Evolutionary conservation across 2,113 vertebrate species (phyloP), one percentile per base, ranked within the genome.

Genomic region (Chlorodrepanis virens): DNA sequence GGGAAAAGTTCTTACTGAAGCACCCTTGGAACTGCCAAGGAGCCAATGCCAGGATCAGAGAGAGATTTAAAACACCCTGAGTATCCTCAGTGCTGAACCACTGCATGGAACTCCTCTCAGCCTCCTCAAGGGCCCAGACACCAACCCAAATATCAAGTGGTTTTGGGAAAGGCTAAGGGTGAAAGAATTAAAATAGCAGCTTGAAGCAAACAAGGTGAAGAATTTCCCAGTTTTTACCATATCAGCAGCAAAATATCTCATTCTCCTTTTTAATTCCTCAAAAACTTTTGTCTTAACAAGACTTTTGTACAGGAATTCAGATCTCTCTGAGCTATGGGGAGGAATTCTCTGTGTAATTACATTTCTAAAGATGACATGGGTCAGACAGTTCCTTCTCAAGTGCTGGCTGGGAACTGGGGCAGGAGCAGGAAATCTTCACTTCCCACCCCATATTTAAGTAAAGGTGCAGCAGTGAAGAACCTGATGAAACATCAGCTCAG

Each of bases 141-240:
- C 37, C 2, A 0, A 25, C 23, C 24, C 33, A 33, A 76, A 19
- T 1, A 53, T 42, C n/a, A 33, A 37, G 8, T 12, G 59, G 14
- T 88, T 24, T 12, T 40, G 68, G 40, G 23, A 82, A 33, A 22
- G 37, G 28, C 39, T 59, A 12, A 45, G 22, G 78, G 20, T n/a
- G 42, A 56, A 69, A 49, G 59, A 72, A 83, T 40, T 42, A 50
- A 83, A 84, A n/a, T 0, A 39, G 17, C 70, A 85, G 7, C 24
- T 74, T 9, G 29, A 44, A 54, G 12, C 40, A 79, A 80, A 69
- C 5, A n/a, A 59, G 44, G 50, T 2, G 6, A 71, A 77, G 49
- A 18, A 4, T 10, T 24, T 1, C 11, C 33, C 45, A 28, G 3
- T 29, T 42, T 68, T 68, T 33, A 13, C 4, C 0, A 0, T 11